These are phyloP conservation scores for Kobus ellipsiprymnus DNA, from an alignment of 2,113 vertebrate genomes.

Conservation along the genomic window DNA sequence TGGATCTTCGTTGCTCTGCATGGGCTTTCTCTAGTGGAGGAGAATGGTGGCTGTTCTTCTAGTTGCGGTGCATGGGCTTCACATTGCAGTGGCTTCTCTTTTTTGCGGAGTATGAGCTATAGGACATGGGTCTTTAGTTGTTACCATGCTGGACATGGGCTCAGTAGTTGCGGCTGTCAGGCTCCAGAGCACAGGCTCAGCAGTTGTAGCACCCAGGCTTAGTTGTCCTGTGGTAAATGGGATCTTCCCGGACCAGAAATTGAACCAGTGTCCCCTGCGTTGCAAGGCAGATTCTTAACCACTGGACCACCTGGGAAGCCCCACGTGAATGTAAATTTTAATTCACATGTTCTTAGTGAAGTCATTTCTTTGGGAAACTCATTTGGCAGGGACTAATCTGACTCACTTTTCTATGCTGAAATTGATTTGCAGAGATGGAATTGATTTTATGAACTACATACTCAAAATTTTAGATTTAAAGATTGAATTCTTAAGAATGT, in stretches of 20 bases:
- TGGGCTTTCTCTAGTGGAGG: background rate
- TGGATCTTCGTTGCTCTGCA: background rate
- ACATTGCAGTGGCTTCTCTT: background rate
- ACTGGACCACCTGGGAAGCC: background rate
- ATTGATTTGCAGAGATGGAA: constrained; percentile 11
- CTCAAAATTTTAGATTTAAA: background rate
- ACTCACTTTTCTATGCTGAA: background rate
- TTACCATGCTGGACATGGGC: background rate
- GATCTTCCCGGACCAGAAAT: background rate
- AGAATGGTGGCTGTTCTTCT: background rate
- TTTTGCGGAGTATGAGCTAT: background rate
- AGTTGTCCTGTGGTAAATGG: background rate
- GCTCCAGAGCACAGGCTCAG: background rate
- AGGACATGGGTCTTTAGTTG: background rate
- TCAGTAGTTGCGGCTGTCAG: background rate
- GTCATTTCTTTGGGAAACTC: background rate
- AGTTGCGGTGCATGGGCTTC: background rate
- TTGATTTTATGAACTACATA: background rate
- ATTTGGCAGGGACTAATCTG: background rate
- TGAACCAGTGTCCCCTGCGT: background rate
- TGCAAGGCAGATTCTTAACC: background rate
- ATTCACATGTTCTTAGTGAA: background rate
- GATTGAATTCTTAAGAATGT: background rate
- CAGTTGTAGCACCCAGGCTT: background rate
- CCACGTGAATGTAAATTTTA: constrained; percentile 10